Conservation (phyloP, 2,113 vertebrate species). For the Archocentrus centrarchus region DNA sequence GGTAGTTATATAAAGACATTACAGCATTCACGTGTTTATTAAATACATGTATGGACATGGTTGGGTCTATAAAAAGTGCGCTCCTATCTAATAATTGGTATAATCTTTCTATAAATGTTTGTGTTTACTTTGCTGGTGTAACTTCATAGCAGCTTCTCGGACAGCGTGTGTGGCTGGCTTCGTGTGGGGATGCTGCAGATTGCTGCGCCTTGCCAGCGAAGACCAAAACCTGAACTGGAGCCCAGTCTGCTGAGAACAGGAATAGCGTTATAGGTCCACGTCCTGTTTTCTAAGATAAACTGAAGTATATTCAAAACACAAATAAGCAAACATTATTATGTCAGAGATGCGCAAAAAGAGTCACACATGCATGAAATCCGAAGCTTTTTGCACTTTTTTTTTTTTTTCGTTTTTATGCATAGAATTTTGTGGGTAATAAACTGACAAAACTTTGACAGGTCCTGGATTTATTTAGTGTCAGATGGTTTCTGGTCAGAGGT, state of each 20-base stretch:
- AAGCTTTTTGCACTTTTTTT: neutral
- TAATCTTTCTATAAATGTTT: conserved; percentile 62
- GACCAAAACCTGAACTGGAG: conserved; percentile 72
- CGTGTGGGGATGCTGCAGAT: conserved; percentile 70
- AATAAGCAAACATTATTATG: neutral
- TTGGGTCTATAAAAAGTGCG: conserved; percentile 41
- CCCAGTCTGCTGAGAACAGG: neutral
- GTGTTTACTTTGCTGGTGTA: conserved; percentile 68
- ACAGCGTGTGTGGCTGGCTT: conserved; percentile 71
- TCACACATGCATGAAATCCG: rapidly evolving
- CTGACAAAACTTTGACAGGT: neutral
- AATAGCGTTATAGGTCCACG: neutral
- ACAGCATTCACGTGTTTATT: neutral
- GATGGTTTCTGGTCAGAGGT: neutral
- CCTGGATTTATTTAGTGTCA: neutral
- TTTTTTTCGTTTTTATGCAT: neutral
- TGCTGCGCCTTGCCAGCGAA: conserved; percentile 31
- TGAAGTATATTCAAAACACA: neutral
- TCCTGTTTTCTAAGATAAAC: neutral
- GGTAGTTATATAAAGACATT: conserved; percentile 40
- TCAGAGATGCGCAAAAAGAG: neutral
- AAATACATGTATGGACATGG: conserved; percentile 15
- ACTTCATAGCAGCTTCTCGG: conserved; percentile 58
- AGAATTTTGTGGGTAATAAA: neutral
- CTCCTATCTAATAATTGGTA: conserved; percentile 40